Conservation (phyloP, 2,888 invertebrate genomes). For the Tortrix viridana region DNA sequence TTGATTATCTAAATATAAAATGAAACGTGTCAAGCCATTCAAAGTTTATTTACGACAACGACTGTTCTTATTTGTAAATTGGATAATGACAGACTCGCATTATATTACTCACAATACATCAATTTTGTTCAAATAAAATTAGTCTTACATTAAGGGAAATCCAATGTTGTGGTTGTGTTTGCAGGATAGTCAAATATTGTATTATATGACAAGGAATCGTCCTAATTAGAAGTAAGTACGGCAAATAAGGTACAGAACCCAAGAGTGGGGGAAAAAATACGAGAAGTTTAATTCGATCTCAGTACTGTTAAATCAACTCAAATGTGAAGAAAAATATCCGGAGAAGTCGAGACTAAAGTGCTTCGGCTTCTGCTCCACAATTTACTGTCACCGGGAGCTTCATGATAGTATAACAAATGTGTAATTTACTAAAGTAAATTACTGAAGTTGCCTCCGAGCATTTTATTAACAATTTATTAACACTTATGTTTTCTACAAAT, state of each 20-base stretch:
- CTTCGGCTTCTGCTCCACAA: conserved; percentile 19
- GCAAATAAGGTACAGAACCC: neutral
- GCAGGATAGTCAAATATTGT: no score
- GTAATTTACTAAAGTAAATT: conserved; percentile 14
- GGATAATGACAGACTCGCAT: no score
- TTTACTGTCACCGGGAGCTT: conserved; percentile 24
- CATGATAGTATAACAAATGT: conserved; percentile 12
- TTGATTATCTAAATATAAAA: no score
- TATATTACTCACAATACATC: no score
- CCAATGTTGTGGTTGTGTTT: no score
- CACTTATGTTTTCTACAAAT: neutral
- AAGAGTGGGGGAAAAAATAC: conserved; percentile 46
- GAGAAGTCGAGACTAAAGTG: conserved; percentile 37
- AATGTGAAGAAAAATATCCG: conserved; percentile 37
- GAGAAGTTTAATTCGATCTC: conserved; percentile 48
- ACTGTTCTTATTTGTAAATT: no score
- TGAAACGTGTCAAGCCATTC: no score
- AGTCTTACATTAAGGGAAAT: no score
- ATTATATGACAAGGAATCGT: no score
- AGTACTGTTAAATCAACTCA: conserved; percentile 45
- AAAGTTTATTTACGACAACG: no score
- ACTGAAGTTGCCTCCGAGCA: neutral
- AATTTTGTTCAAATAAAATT: no score
- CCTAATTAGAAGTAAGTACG: no score
- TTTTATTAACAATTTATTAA: neutral